Conservation (phyloP, 2,113 vertebrate genomes). For the Halcyon senegalensis region DNA sequence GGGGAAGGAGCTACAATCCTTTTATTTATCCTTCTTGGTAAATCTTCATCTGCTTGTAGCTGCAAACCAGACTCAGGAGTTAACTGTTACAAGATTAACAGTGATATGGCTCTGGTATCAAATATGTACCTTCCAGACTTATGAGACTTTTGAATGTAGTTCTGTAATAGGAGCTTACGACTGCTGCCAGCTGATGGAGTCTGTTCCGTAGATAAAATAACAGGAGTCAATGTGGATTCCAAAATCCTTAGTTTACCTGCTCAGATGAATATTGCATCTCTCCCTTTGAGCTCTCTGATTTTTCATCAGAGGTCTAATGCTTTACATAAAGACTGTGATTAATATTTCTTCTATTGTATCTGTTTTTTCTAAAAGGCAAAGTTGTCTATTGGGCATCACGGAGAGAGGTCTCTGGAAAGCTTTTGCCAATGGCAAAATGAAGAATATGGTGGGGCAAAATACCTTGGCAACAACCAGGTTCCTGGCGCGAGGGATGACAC, state of each 20-base stretch:
- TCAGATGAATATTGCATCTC: not conserved
- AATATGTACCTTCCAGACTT: not conserved
- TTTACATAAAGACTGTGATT: not conserved
- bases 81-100: not conserved
- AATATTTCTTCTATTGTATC: not conserved
- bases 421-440: constrained; percentile 98
- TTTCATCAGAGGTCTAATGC: not conserved
- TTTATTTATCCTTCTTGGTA: not conserved
- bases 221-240: not conserved
- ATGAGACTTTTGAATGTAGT: not conserved
- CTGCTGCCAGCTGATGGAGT: not conserved
- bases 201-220: not conserved
- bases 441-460: constrained; percentile 86
- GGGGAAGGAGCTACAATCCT: not conserved
- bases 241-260: not conserved
- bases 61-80: not conserved
- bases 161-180: not conserved
- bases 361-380: constrained; percentile 73
- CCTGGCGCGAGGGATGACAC: constrained; percentile 87
- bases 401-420: constrained; percentile 92
- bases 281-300: not conserved
- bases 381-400: constrained; percentile 91
- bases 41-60: not conserved
- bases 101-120: not conserved
- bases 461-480: constrained; percentile 91